phyloP scores from a whole-genome alignment of 1,140 invertebrate genomes.

The Antheraea pernyi region DNA sequence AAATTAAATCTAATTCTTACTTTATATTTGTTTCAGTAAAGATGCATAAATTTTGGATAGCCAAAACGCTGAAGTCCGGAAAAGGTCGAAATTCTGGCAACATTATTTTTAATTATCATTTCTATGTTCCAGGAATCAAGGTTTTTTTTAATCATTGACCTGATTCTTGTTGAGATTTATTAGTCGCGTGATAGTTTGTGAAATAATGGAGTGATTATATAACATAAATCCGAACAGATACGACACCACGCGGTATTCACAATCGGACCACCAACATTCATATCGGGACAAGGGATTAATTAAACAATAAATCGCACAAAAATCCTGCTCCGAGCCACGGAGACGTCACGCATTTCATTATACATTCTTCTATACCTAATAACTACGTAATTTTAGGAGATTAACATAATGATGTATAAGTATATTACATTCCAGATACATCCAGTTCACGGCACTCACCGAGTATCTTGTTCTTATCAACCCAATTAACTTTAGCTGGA shows the following conservation, averaged over 20 bases:
- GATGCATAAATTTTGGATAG: neutral
- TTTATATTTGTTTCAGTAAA: too few species aligned
- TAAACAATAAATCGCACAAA: neutral
- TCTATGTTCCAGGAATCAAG: neutral
- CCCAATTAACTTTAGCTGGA: too few species aligned
- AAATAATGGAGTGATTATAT: neutral
- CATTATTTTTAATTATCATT: neutral
- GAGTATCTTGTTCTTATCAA: too few species aligned
- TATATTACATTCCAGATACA: too few species aligned
- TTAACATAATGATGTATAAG: too few species aligned
- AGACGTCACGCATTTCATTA: too few species aligned
- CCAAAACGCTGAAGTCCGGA: neutral
- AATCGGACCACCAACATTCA: neutral
- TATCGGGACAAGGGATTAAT: neutral
- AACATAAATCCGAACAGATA: neutral
- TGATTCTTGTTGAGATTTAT: neutral
- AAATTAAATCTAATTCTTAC: too few species aligned
- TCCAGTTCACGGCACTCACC: too few species aligned
- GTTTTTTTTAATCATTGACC: slow-evolving; percentile 5
- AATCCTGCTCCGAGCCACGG: too few species aligned
- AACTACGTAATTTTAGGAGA: too few species aligned
- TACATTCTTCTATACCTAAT: too few species aligned
- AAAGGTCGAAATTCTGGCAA: neutral
- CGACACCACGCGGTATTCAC: neutral
- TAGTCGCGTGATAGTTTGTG: neutral